These are phyloP conservation scores for Willisornis vidua DNA, from an alignment of 2,113 vertebrate genomes.

Conservation along the genomic window DNA sequence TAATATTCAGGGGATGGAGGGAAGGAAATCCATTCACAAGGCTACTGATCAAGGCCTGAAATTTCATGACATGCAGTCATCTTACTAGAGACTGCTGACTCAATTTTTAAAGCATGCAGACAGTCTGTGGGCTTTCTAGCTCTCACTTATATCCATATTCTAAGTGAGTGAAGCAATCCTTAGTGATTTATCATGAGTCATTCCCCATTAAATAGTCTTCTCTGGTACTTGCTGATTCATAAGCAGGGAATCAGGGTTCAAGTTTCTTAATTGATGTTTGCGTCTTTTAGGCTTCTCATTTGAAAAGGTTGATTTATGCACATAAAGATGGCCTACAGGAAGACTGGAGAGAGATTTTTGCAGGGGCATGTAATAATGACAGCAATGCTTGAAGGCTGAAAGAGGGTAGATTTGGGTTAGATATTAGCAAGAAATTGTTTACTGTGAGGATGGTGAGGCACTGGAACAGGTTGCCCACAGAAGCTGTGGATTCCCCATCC, in stretches of 20 bases:
- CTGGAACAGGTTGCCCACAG: background rate
- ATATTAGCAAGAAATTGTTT: background rate
- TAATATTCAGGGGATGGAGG: background rate
- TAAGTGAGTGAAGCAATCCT: background rate
- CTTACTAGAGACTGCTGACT: background rate
- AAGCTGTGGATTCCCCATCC: background rate
- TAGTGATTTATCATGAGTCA: slow-evolving; percentile 24
- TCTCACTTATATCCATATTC: background rate
- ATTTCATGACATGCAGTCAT: background rate
- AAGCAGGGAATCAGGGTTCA: background rate
- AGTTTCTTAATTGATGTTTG: background rate
- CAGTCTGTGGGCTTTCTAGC: background rate
- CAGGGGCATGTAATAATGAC: background rate
- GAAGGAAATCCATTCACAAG: background rate
- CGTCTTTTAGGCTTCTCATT: background rate
- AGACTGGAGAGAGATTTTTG: background rate
- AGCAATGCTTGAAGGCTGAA: background rate
- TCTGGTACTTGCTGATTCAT: slow-evolving; percentile 15
- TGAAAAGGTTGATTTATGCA: background rate
- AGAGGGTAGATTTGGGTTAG: background rate
- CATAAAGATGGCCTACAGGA: too few species aligned
- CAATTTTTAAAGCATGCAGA: slow-evolving; percentile 24
- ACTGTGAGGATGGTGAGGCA: background rate
- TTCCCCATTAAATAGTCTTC: background rate
- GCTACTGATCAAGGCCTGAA: background rate